phyloP scores from a whole-genome alignment of 2,113 vertebrate species.

The Romanogobio albipinnatus region DNA sequence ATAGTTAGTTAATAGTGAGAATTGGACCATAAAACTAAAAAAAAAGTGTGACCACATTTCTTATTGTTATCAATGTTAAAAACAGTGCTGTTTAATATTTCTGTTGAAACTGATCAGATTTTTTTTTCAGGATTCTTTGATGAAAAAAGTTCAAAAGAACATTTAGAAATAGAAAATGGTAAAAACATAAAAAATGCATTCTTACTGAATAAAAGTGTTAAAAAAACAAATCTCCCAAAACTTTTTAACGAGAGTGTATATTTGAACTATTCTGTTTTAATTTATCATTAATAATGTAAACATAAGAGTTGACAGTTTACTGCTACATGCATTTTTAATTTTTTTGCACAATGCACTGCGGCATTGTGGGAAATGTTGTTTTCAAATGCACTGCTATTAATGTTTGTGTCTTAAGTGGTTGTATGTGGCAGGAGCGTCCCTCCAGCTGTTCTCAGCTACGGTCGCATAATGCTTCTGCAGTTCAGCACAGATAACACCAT shows the following conservation, averaged over 20 bases:
- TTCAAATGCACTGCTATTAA: constrained; percentile 4
- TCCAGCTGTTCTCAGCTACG: constrained; percentile 76
- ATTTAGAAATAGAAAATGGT: not conserved
- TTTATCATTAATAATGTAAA: not conserved
- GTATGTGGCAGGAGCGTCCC: constrained; percentile 76
- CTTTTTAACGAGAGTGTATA: too few species aligned
- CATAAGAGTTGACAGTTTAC: not conserved
- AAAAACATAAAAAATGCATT: not conserved
- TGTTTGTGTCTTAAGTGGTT: constrained; percentile 65
- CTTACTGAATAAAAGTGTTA: too few species aligned
- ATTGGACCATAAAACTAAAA: too few species aligned
- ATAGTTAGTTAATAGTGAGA: too few species aligned
- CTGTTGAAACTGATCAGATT: too few species aligned
- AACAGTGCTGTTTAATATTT: not conserved
- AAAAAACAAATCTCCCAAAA: not conserved
- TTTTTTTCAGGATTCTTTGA: not conserved
- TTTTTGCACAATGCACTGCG: not conserved
- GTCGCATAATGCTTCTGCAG: constrained; percentile 75
- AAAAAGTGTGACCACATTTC: too few species aligned
- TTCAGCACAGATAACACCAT: constrained; percentile 78
- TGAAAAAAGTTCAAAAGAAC: not conserved
- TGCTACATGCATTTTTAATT: not conserved
- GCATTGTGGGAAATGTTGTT: constrained; percentile 10
- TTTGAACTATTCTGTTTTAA: not conserved
- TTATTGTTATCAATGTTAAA: not conserved